A percentile compares a stretch with the other conserved stretches of the same genome.
Evolutionary conservation across 2,113 vertebrate species (phyloP).

Genomic region (Dissostichus mawsoni): DNA sequence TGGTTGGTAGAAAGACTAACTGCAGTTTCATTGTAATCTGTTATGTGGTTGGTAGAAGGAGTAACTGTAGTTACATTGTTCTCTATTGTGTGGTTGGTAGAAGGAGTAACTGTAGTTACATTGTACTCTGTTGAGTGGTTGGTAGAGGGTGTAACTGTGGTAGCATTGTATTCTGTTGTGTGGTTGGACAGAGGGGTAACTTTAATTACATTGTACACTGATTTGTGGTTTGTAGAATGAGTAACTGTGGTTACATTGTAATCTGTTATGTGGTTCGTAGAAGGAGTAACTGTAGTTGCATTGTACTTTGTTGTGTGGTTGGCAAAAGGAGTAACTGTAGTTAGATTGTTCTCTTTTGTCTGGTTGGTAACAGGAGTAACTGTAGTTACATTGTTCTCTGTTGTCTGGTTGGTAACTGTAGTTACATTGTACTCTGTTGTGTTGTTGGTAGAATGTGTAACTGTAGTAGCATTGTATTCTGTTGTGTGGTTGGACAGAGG

Average conservation of each 20-base stretch:
- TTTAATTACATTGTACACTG: neutral
- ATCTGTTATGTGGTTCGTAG: neutral
- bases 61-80: no score
- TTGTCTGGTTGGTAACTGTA: neutral
- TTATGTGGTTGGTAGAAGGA: no score
- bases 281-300: no score
- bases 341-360: neutral
- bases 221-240: neutral
- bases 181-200: neutral
- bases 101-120: neutral
- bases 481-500: neutral
- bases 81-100: no score
- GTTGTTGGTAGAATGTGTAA: neutral
- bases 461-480: neutral
- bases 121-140: neutral
- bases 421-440: neutral
- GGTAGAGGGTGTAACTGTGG: neutral
- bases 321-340: neutral
- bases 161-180: neutral
- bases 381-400: neutral
- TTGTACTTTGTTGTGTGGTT: neutral
- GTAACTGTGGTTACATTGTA: neutral
- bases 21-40: no score
- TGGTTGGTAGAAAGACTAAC: no score
- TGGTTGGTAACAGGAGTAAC: neutral